Evolutionary conservation across 1,140 invertebrate species (phyloP), one percentile per base, ranked within the genome.

Genomic region (Sinella curviseta): DNA sequence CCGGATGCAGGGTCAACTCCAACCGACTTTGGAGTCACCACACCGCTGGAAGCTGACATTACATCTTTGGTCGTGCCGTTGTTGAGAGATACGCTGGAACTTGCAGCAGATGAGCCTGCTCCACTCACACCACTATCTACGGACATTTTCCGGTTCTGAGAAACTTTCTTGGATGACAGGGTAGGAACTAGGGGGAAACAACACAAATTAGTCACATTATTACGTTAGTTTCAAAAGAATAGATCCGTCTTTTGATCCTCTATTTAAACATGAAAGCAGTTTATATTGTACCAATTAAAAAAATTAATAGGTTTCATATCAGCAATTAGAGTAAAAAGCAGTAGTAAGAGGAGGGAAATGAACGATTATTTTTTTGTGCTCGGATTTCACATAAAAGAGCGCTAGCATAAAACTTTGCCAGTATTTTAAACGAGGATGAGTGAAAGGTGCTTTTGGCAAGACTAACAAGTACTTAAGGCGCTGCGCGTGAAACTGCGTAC

Each of bases 51-150:
- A 65, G 33, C 70, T 78, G 67, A 77, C 74, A 36, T 35, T n/a
- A 73, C 78, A 77, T 78, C 78, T 20, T 48, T 54, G 35, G 75
- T 57, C 36, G 77, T 57, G 35, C 65, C 78, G 36, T 75, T 80
- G 39, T 80, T 82, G n/a, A 82, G 76, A 17, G 78, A 80, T 26
- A 77, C 78, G 35, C 65, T 79, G 70, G 80, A 80, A 33, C 78
- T 35, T 20, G 76, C 80, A n/a, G 80, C 55, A 20, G 74, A 76
- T 26, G 55, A 77, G n/a, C 79, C 75, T 4, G 75, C 82, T 65
- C 83, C 83, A 33, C 79, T 60, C 1, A 74, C 82, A 36, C 83
- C 83, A 78, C 83, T 84, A 70, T 84, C 83, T 20, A 81, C 83
- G 20, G 83, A 84, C 79, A 84, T 78, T 76, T 84, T 84, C 48